Evolutionary conservation across 2,888 invertebrate genomes (phyloP), one percentile per base, ranked within the genome.

Genomic region (Sicus ferrugineus): DNA sequence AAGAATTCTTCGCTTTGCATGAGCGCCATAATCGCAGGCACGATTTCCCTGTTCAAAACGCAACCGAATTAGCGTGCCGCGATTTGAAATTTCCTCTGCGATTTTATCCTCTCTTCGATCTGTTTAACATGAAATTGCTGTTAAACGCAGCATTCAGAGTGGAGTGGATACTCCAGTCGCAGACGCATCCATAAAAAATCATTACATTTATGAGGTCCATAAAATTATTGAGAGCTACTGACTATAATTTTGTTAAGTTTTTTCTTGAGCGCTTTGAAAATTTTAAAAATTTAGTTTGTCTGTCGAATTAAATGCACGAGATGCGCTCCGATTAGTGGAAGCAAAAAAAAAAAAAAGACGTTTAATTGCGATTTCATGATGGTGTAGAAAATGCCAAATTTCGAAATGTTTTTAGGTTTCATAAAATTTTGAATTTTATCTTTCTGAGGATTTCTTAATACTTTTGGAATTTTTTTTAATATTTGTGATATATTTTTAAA

Each of bases 41-140:
- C 28, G 26, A 23, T 54, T 28, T 54, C 16, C 14, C 1, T 54
- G 16, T 54, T 54, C 28, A 14, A 23, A 54, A 42, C 14, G 26
- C 16, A 23, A 54, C 7, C 54, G 54, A 54, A 54, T 54, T 28
- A 28, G 28, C 54, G 54, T 52, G 50, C 50, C 50, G 19, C 50
- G 50, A 52, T 23, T 52, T 34, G 7, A n/a, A n/a, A 34, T 34
- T 34, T 34, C 3, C 50, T 21, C 23, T 21, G 21, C 50, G 19
- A 5, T 21, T 50, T 5, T 50, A 50, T 50, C 21, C 28, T 16
- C 21, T 16, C 26, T 28, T 14, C 28, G 3, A 11, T 2, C 28
- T 54, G 28, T 54, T 54, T 38, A 59, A 59, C 34, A 59, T 59
- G 38, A 59, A 59, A 59, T 59, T 59, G 59, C 59, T 59, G 59